These are phyloP conservation scores for Alentia gelatinosa DNA, from an alignment of 2,888 invertebrate species.

Conservation along the genomic window DNA sequence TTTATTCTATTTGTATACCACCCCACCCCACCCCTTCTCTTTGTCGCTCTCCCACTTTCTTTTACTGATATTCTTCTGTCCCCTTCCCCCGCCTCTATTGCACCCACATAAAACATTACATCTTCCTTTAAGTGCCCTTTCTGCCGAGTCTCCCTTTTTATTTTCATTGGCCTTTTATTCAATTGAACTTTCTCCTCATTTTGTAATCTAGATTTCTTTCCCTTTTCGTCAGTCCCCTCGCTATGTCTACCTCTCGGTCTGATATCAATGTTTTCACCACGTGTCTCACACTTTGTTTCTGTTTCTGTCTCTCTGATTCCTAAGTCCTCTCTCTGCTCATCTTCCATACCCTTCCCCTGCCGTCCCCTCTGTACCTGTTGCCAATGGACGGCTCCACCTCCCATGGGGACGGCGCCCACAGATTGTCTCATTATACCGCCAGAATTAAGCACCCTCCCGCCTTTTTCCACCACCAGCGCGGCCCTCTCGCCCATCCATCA, in stretches of 20 bases:
- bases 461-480: not conserved
- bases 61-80: no score
- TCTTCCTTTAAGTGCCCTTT: no score
- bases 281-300: no score
- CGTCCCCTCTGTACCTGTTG: not conserved
- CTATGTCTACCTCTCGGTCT: no score
- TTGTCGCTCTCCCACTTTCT: not conserved
- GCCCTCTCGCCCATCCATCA: not conserved
- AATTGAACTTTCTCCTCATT: no score
- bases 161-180: no score
- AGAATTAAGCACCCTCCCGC: not conserved
- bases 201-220: no score
- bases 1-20: not conserved
- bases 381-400: not conserved
- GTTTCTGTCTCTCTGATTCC: not conserved
- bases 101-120: no score
- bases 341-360: not conserved
- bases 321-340: not conserved
- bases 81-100: no score
- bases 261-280: no score
- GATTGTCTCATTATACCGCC: not conserved
- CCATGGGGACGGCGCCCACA: not conserved
- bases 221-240: no score
- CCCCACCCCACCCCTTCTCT: not conserved
- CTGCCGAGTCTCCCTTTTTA: no score